phyloP scores from a whole-genome alignment of 1,140 invertebrate species.

The Diploscapter pachys region DNA sequence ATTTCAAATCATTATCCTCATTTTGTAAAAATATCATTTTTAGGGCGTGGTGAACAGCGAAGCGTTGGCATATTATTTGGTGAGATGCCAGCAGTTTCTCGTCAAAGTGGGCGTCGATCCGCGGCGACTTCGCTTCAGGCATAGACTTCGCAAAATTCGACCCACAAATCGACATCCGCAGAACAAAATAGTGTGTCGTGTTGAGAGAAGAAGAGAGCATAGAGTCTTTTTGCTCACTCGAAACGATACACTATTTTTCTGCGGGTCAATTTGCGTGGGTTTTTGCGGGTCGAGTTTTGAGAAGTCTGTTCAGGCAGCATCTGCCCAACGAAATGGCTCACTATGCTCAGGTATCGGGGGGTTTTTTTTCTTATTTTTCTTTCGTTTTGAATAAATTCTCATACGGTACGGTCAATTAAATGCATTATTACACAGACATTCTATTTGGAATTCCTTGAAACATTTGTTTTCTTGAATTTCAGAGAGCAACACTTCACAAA shows the following conservation, averaged over 20 bases:
- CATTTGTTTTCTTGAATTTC: neutral
- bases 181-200: too few relatives aligned
- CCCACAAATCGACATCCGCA: too few relatives aligned
- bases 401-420: too few relatives aligned
- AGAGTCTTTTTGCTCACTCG: too few relatives aligned
- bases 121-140: constrained; percentile 76
- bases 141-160: too few relatives aligned
- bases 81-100: constrained; percentile 85
- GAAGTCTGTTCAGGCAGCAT: constrained; percentile 73
- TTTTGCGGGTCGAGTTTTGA: too few relatives aligned
- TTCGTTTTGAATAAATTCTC: too few relatives aligned
- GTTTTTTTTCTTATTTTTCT: too few relatives aligned
- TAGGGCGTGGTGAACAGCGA: constrained; percentile 85
- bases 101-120: constrained; percentile 78
- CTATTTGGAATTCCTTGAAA: neutral
- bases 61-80: constrained; percentile 96
- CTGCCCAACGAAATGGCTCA: constrained; percentile 99
- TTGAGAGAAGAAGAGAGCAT: too few relatives aligned
- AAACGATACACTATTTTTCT: too few relatives aligned
- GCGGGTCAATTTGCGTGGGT: too few relatives aligned
- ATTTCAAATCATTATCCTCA: neutral
- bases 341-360: constrained; percentile 73
- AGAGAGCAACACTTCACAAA: neutral
- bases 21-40: neutral
- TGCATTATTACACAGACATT: neutral